Base-by-base conservation (phyloP, 2,113 vertebrate species). In the Pardalotus punctatus region DNA sequence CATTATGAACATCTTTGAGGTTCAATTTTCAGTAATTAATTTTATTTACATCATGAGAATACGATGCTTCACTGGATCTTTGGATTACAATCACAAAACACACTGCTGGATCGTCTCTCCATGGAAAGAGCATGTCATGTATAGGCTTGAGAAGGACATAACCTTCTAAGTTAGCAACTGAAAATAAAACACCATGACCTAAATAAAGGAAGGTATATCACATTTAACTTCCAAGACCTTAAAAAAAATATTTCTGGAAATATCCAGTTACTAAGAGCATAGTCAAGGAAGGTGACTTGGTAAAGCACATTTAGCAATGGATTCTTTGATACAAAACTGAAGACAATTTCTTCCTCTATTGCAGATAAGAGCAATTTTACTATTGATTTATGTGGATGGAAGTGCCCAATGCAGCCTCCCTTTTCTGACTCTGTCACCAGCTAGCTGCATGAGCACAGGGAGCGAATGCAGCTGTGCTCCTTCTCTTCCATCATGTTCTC, bases 391-490 rank as follows among this genome's bases (percentile, higher is more conserved):
- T 56, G 25, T 17, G 12, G 14, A 21, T 78, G 35, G 38, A 76
- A 77, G 38, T 43, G 14, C 11, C 15, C 16, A 2, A 1, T 20
- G 33, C 16, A 80, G 13, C 14, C 21, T 86, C 5, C 20, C 2
- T 73, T 70, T 86, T 58, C 79, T 74, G 43, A 10, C 57, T 45
- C 8, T 61, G 67, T 50, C 38, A 42, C 40, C 29, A 73, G 13
- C 11, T 51, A 24, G 6, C 19, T 81, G 9, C 0, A 0, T 27
- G 43, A 74, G 12, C 9, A 28, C 14, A 16, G 11, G 13, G 20
- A 31, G 7, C 12, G 28, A 85, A 51, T 24, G 24, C 14, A 42
- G 11, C 51, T 28, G 7, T 20, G 11, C 12, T 77, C 38, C 35
- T 89, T 74, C 29, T 14, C 28, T 62, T 84, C 12, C 29, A n/a